Conservation (phyloP, 1,140 invertebrate genomes). For the Papilio xuthus region DNA sequence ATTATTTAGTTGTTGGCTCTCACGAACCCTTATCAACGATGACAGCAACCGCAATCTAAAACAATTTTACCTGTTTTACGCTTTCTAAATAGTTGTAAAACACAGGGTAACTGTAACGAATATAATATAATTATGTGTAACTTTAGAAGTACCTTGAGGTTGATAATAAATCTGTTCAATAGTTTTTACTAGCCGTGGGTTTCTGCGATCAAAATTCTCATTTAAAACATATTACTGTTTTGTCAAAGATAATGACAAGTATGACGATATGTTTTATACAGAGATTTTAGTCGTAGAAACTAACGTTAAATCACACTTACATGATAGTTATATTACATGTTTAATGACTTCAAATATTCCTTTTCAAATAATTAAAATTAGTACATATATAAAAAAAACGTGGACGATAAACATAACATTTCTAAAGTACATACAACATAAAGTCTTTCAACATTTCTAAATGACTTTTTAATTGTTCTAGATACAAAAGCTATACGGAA, state of each 20-base stretch:
- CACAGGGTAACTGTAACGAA: background rate
- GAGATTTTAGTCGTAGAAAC: too few relatives aligned
- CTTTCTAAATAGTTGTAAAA: background rate
- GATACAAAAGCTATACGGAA: background rate
- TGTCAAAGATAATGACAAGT: too few relatives aligned
- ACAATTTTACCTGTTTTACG: constrained; percentile 10
- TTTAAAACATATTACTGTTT: too few relatives aligned
- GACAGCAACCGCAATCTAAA: constrained; percentile 12
- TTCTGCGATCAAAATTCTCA: too few relatives aligned
- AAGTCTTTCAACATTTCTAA: constrained; percentile 8
- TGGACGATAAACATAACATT: background rate
- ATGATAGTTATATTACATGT: too few relatives aligned
- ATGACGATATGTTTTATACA: too few relatives aligned
- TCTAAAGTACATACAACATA: background rate
- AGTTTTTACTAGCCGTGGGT: too few relatives aligned
- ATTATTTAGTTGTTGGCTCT: constrained; percentile 15
- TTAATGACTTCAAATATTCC: too few relatives aligned
- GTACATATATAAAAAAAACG: too few relatives aligned
- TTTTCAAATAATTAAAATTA: too few relatives aligned
- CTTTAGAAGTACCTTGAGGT: background rate
- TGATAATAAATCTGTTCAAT: too few relatives aligned
- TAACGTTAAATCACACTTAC: too few relatives aligned
- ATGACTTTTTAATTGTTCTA: constrained; percentile 18
- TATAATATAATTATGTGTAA: background rate
- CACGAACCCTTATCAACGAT: background rate